A percentile compares a stretch with the other conserved stretches of the same genome.
These are phyloP conservation scores for Urosaurus nigricauda DNA, from an alignment of 2,797 vertebrate genomes.

Conservation along the genomic window DNA sequence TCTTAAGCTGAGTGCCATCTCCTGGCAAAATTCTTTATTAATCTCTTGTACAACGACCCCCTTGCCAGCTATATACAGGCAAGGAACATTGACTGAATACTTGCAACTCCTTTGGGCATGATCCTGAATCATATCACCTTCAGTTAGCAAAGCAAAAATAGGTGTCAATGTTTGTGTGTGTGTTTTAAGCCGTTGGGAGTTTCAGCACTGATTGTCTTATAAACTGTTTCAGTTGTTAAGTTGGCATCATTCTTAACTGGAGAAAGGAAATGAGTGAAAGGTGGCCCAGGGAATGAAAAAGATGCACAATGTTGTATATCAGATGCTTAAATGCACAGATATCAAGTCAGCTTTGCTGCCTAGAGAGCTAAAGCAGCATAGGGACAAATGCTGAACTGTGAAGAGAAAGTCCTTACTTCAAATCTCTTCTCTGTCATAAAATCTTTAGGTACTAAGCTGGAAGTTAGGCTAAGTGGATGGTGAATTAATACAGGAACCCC, in stretches of 20 bases:
- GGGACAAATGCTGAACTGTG: background rate
- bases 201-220: background rate
- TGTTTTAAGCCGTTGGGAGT: slow-evolving; percentile 13
- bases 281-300: background rate
- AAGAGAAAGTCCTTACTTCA: background rate
- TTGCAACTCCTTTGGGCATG: fast-evolving
- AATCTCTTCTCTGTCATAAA: background rate
- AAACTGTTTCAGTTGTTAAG: slow-evolving; percentile 20
- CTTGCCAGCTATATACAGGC: background rate
- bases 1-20: slow-evolving; percentile 29
- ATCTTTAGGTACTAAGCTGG: slow-evolving; percentile 11
- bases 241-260: slow-evolving; percentile 17
- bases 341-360: slow-evolving; percentile 28
- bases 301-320: background rate
- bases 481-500: too few relatives aligned
- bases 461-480: background rate
- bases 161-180: background rate
- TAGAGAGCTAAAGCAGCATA: background rate
- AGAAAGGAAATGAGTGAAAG: slow-evolving; percentile 21
- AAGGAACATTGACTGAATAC: background rate
- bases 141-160: background rate
- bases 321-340: background rate
- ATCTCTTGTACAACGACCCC: background rate
- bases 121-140: background rate
- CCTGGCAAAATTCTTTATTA: slow-evolving; percentile 2